These are phyloP conservation scores for Oreocharis arfaki DNA, from an alignment of 2,113 vertebrate species.

Conservation along the genomic window DNA sequence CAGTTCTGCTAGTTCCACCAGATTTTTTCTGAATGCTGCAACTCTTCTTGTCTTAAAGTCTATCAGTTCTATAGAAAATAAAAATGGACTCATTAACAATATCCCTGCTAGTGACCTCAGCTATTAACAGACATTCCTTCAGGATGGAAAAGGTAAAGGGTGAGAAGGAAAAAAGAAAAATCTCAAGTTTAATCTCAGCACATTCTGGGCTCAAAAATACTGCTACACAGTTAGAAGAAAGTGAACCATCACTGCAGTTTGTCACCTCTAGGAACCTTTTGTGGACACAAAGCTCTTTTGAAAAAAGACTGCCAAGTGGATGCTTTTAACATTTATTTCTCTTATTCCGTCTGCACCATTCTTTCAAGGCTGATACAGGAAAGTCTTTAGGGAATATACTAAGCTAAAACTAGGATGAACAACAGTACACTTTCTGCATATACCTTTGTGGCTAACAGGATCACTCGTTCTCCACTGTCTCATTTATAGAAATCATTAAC, in stretches of 20 bases:
- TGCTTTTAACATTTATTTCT: not conserved
- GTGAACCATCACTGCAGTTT: not conserved
- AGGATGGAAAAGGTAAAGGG: not conserved
- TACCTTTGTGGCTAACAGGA: not conserved
- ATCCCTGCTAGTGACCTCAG: not conserved
- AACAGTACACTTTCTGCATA: not conserved
- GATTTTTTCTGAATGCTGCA: constrained; percentile 96
- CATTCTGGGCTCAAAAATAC: not conserved
- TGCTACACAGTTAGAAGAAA: not conserved
- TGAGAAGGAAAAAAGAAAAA: not conserved
- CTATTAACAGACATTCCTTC: not conserved
- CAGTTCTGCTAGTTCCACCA: constrained; percentile 97
- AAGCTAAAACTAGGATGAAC: not conserved
- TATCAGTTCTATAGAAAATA: constrained; percentile 82
- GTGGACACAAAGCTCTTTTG: not conserved
- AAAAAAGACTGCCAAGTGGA: not conserved
- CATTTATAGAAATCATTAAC: not conserved
- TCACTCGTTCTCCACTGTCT: not conserved
- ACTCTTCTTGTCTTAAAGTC: constrained; percentile 99
- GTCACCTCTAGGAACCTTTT: not conserved
- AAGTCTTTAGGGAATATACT: not conserved
- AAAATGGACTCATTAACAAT: not conserved
- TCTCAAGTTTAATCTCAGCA: not conserved
- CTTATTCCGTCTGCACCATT: not conserved
- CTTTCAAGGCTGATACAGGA: not conserved